These are phyloP conservation scores for Lagorchestes hirsutus DNA, from an alignment of 2,797 vertebrate genomes.

Conservation along the genomic window DNA sequence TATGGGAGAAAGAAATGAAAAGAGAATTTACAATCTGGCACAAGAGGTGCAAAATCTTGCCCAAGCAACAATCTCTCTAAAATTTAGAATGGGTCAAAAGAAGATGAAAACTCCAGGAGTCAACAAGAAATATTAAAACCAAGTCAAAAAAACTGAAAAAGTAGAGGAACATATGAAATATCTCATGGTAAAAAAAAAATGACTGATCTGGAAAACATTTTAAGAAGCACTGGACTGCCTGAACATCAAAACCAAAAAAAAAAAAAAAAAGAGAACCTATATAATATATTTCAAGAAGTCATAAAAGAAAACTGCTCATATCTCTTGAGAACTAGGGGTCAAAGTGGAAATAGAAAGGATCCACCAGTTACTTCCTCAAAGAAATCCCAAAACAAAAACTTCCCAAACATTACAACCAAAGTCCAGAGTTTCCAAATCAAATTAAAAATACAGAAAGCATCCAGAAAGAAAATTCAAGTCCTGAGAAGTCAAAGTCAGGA, in stretches of 20 bases:
- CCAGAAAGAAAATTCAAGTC: neutral
- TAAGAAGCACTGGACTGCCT: neutral
- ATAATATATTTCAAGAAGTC: neutral
- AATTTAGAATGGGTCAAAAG: too few relatives aligned
- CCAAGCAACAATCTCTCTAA: too few relatives aligned
- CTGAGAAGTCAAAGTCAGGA: neutral
- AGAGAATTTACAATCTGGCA: too few relatives aligned
- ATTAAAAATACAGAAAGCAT: neutral
- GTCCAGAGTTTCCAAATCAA: neutral
- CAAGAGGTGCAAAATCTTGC: too few relatives aligned
- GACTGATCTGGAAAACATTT: neutral
- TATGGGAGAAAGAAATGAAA: too few relatives aligned
- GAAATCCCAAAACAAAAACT: neutral
- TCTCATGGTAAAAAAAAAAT: neutral
- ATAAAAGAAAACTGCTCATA: neutral
- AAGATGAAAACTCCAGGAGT: too few relatives aligned
- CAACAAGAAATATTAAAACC: too few relatives aligned
- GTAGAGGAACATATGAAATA: neutral
- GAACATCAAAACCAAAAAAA: neutral
- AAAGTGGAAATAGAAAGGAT: neutral
- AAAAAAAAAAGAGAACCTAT: neutral
- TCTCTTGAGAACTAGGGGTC: neutral
- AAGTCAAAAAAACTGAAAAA: neutral
- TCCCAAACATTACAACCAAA: neutral
- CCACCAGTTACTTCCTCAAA: neutral